Conservation (phyloP, 2,888 invertebrate species). For the Xylophagus ater region DNA sequence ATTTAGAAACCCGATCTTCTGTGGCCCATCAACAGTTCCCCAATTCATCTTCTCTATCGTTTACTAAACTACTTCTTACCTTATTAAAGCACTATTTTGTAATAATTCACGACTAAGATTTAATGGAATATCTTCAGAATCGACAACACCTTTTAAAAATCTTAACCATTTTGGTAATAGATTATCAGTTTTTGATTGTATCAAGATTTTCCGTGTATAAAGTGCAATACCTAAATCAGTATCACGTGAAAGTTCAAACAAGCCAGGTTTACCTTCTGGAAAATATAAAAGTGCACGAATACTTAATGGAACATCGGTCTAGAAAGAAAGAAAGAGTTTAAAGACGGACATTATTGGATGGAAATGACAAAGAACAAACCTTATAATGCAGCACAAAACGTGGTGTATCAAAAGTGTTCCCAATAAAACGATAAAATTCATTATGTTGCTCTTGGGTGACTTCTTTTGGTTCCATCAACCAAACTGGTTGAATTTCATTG, state of each 20-base stretch:
- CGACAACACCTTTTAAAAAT: slow-evolving; percentile 94
- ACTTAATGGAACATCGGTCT: slow-evolving; percentile 64
- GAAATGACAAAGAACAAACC: slow-evolving; percentile 18
- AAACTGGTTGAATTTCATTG: slow-evolving; percentile 84
- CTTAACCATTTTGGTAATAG: slow-evolving; percentile 90
- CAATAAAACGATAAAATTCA: slow-evolving; percentile 85
- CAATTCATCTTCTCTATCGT: no score
- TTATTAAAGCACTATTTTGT: slow-evolving; percentile 85
- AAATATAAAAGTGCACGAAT: slow-evolving; percentile 86
- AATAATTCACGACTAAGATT: slow-evolving; percentile 92
- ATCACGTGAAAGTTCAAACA: slow-evolving; percentile 84
- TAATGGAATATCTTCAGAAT: slow-evolving; percentile 96
- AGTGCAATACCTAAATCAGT: slow-evolving; percentile 75
- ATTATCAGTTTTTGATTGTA: slow-evolving; percentile 82
- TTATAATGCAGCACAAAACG: slow-evolving; percentile 86
- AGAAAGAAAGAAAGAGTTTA: slow-evolving; percentile 3
- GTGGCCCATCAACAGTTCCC: no score
- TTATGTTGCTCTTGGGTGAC: slow-evolving; percentile 77
- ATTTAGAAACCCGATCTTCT: no score
- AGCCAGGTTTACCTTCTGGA: slow-evolving; percentile 83
- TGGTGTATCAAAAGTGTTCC: slow-evolving; percentile 77
- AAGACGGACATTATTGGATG: neutral
- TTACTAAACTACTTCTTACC: no score
- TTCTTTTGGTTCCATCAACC: slow-evolving; percentile 85
- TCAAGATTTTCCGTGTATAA: slow-evolving; percentile 85